These are phyloP conservation scores for Tautogolabrus adspersus DNA, from an alignment of 2,113 vertebrate genomes.

Conservation along the genomic window DNA sequence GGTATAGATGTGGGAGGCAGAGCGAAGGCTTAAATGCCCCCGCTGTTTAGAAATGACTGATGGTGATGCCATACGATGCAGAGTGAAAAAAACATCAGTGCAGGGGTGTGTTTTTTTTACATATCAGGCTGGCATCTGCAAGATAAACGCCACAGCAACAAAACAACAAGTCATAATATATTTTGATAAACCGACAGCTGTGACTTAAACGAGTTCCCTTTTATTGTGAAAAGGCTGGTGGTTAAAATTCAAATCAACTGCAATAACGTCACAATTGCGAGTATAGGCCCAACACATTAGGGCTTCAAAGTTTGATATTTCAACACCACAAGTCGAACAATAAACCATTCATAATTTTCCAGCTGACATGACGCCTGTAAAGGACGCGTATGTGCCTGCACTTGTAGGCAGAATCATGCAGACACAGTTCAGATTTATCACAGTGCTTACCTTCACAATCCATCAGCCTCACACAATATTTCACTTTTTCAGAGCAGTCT, in stretches of 20 bases:
- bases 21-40: not conserved
- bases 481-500: conserved; percentile 14
- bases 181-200: conserved; percentile 7
- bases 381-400: conserved; percentile 20
- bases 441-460: not conserved
- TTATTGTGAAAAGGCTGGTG: conserved; percentile 2
- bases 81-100: not conserved
- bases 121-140: conserved; percentile 34
- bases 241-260: conserved; percentile 18
- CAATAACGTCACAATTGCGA: not conserved
- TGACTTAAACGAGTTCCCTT: not conserved
- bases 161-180: conserved; percentile 21
- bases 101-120: not conserved
- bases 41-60: conserved; percentile 41
- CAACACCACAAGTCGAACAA: conserved; percentile 3
- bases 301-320: not conserved
- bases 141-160: not conserved
- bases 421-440: not conserved
- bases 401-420: conserved; percentile 10
- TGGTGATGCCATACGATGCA: not conserved
- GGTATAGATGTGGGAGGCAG: conserved; percentile 13
- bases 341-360: not conserved
- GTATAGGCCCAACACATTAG: not conserved
- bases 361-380: conserved; percentile 10
- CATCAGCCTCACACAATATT: conserved; percentile 17